A percentile compares a stretch with the other conserved stretches of the same genome.
Conservation (phyloP, 1,140 invertebrate species). For the Megathymus violae region DNA sequence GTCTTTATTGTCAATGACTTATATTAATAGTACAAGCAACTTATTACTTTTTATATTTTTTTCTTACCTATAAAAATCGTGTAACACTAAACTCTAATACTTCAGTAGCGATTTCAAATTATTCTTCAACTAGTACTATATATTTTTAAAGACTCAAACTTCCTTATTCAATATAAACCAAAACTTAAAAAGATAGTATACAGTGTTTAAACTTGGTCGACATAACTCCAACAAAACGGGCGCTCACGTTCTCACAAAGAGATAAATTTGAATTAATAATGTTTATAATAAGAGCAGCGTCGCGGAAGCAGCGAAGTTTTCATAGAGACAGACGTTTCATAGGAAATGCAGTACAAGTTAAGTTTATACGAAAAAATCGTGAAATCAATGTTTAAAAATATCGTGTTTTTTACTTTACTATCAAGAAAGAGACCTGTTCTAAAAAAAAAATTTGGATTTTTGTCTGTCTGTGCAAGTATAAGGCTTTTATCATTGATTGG, state of each 20-base stretch:
- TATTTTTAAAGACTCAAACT: conserved; percentile 17
- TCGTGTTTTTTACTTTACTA: too few species aligned
- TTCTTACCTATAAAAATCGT: neutral
- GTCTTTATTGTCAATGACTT: too few species aligned
- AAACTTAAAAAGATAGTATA: conserved; percentile 11
- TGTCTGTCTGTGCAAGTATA: too few species aligned
- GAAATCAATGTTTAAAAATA: neutral
- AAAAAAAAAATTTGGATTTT: too few species aligned
- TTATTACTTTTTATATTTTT: too few species aligned
- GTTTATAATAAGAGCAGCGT: conserved; percentile 50
- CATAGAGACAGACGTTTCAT: conserved; percentile 1
- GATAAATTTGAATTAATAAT: conserved; percentile 52
- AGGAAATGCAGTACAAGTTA: conserved; percentile 1
- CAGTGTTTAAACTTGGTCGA: conserved; percentile 21
- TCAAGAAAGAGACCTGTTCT: too few species aligned
- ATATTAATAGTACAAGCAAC: too few species aligned
- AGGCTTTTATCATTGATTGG: too few species aligned
- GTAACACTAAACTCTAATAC: neutral
- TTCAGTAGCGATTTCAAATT: neutral
- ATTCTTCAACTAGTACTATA: conserved; percentile 6
- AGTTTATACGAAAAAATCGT: neutral
- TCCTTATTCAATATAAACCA: conserved; percentile 25
- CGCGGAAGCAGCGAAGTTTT: conserved; percentile 35
- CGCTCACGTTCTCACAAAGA: conserved; percentile 5
- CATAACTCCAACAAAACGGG: conserved; percentile 12